These are phyloP conservation scores for Ictalurus punctatus DNA, from an alignment of 2,113 vertebrate genomes.

Conservation along the genomic window DNA sequence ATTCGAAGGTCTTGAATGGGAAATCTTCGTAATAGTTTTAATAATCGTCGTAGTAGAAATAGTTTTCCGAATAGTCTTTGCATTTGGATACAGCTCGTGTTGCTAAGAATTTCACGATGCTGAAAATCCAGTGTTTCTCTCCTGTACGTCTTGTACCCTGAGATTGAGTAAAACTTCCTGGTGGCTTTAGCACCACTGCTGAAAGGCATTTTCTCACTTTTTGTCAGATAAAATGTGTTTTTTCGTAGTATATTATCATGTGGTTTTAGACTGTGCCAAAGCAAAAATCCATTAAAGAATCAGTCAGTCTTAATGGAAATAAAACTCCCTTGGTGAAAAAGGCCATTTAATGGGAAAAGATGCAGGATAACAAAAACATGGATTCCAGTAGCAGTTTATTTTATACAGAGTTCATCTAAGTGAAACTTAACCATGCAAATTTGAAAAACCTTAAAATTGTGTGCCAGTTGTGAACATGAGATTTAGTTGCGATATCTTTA, in stretches of 20 bases:
- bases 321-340: neutral
- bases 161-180: neutral
- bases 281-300: neutral
- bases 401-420: neutral
- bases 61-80: neutral
- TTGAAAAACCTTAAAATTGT: neutral
- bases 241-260: neutral
- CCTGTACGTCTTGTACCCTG: neutral
- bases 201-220: neutral
- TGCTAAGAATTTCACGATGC: neutral
- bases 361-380: neutral
- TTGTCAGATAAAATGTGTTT: neutral
- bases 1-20: neutral
- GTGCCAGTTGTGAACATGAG: too few relatives aligned
- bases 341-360: neutral
- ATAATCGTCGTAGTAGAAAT: neutral
- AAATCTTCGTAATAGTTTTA: neutral
- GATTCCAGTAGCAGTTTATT: neutral
- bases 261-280: neutral
- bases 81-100: neutral
- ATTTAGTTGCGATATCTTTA: too few relatives aligned
- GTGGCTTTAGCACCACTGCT: neutral
- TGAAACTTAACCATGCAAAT: neutral
- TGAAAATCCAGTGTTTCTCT: neutral
- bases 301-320: neutral